Evolutionary conservation across 1,140 invertebrate genomes (phyloP).

Genomic region (Drosophila sulfurigaster): DNA sequence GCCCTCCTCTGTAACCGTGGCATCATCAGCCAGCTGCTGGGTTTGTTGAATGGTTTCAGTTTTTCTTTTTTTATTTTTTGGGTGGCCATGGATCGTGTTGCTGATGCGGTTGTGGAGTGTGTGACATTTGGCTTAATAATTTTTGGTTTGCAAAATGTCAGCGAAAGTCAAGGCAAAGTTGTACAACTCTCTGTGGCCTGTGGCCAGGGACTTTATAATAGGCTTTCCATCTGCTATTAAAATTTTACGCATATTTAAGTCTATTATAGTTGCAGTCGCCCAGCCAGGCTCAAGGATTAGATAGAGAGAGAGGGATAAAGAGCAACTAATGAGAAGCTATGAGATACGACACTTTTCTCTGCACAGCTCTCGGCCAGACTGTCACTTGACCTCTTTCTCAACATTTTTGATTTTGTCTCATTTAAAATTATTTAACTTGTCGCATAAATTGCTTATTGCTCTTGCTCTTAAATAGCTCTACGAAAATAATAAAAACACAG

Average conservation of each 20-base stretch:
- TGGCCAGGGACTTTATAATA: constrained; percentile 51
- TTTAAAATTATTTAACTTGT: background rate
- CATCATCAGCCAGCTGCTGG: background rate
- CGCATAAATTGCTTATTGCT: background rate
- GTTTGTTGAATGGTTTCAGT: constrained; percentile 1
- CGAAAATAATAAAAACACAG: background rate
- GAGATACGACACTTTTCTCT: background rate
- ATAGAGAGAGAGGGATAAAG: background rate
- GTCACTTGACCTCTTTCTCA: constrained; percentile 17
- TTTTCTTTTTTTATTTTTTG: too few relatives aligned
- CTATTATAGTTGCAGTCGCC: constrained; percentile 48
- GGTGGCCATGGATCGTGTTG: constrained; percentile 8
- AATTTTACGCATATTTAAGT: constrained; percentile 76
- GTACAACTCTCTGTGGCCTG: constrained; percentile 5
- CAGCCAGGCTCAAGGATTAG: constrained; percentile 40
- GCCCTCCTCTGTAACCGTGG: background rate
- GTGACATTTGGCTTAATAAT: constrained; percentile 65
- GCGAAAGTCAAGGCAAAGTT: constrained; percentile 75
- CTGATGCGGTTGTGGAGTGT: constrained; percentile 30
- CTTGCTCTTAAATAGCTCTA: background rate
- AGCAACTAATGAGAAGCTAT: constrained; percentile 9
- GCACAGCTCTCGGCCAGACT: background rate
- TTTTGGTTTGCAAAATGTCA: constrained; percentile 43
- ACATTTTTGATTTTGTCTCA: constrained; percentile 22
- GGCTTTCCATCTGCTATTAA: constrained; percentile 67